A percentile compares a stretch with the other conserved stretches of the same genome.
phyloP scores from a whole-genome alignment of 2,113 vertebrate species.

The Anolis sagrei region DNA sequence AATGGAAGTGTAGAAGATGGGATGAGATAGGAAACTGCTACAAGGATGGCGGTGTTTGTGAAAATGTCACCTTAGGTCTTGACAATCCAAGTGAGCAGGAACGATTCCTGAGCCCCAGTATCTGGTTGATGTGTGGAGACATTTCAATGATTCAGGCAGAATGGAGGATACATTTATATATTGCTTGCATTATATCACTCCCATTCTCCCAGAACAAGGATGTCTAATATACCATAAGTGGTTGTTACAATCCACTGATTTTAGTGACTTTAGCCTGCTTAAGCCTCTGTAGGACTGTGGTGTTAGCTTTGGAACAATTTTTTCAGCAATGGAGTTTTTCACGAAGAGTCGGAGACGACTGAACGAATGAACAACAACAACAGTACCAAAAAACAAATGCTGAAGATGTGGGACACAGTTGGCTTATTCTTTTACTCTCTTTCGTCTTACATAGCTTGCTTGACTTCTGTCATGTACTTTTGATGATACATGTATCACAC shows the following conservation, averaged over 20 bases:
- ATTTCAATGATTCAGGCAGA: neutral
- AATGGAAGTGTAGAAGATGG: neutral
- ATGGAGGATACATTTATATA: neutral
- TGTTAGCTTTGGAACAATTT: neutral
- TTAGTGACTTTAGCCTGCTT: no score
- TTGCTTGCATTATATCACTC: neutral
- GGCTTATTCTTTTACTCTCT: neutral
- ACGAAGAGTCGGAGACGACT: no score
- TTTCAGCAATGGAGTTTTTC: neutral
- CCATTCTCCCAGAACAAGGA: neutral
- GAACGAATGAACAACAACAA: no score
- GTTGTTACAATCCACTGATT: neutral
- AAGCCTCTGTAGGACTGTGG: neutral
- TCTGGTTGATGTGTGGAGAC: neutral
- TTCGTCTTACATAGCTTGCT: neutral
- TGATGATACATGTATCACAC: neutral
- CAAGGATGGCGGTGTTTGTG: neutral
- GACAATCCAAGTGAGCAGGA: neutral
- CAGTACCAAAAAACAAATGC: neutral
- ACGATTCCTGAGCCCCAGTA: neutral
- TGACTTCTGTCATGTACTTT: neutral
- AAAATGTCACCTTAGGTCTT: neutral
- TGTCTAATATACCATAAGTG: neutral
- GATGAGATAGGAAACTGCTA: neutral
- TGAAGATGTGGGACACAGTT: neutral